Percentiles rank a stretch among this genome's conserved stretches.
Evolutionary conservation across 2,797 vertebrate genomes (phyloP).

Genomic region (Leptodactylus fallax): DNA sequence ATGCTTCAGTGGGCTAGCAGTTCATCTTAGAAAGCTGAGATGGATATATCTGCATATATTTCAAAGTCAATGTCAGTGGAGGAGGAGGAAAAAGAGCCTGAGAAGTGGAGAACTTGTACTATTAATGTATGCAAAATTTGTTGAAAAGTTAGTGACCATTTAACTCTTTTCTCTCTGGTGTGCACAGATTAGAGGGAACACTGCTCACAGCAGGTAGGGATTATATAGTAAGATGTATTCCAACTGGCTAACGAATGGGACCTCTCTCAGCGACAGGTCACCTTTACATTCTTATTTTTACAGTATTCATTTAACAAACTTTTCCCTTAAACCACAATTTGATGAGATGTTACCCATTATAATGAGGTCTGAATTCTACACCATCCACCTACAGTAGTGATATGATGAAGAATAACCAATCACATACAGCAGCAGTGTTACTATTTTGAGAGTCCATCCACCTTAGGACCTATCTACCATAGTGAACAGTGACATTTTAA

Average conservation of each 20-base stretch:
- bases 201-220: not conserved
- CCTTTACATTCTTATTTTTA: not conserved
- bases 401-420: too few relatives aligned
- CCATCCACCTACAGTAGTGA: too few relatives aligned
- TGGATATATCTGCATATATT: too few relatives aligned
- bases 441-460: not conserved
- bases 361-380: not conserved
- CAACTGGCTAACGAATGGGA: not conserved
- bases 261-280: not conserved
- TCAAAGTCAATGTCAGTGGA: too few relatives aligned
- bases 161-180: not conserved
- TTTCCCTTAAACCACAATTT: not conserved
- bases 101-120: too few relatives aligned
- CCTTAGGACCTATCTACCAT: not conserved
- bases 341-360: not conserved
- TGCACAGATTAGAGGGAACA: not conserved
- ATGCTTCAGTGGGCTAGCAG: too few relatives aligned
- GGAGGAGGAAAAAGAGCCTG: too few relatives aligned
- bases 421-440: not conserved
- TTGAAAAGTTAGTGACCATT: not conserved
- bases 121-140: too few relatives aligned
- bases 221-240: too few relatives aligned
- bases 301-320: not conserved
- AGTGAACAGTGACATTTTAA: not conserved
- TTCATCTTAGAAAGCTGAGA: too few relatives aligned